A percentile compares a stretch with the other conserved stretches of the same genome.
phyloP scores from a whole-genome alignment of 2,113 vertebrate species.

The Myotis yumanensis region DNA sequence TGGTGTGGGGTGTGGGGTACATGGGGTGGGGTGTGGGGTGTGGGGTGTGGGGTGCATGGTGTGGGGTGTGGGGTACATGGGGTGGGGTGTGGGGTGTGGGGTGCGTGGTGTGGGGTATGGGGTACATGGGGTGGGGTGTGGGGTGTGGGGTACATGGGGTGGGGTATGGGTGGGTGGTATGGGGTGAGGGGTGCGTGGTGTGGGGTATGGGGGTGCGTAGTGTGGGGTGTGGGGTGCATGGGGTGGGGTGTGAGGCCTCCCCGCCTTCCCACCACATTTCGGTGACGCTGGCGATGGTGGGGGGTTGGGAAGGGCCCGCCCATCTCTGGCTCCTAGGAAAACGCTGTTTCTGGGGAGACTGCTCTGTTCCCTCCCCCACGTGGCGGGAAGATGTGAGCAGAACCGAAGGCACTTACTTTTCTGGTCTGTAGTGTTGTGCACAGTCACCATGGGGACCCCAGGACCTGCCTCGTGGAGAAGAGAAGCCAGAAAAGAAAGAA shows the following conservation, averaged over 20 bases:
- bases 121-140: too few species aligned
- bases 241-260: neutral
- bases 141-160: too few species aligned
- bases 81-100: too few species aligned
- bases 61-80: too few species aligned
- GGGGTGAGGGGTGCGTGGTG: too few species aligned
- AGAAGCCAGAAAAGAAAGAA: constrained; percentile 60
- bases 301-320: rapidly evolving
- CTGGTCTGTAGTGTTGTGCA: constrained; percentile 88
- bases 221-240: too few species aligned
- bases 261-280: rapidly evolving
- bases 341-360: rapidly evolving
- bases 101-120: too few species aligned
- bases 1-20: too few species aligned
- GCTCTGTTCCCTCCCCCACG: neutral
- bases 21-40: too few species aligned
- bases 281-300: rapidly evolving
- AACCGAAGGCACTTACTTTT: constrained; percentile 87
- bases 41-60: too few species aligned
- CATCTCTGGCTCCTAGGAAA: rapidly evolving
- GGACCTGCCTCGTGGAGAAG: constrained; percentile 83
- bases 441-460: constrained; percentile 89
- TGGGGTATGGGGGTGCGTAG: too few species aligned
- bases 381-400: neutral
- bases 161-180: too few species aligned